phyloP scores from a whole-genome alignment of 2,113 vertebrate genomes.

The Oryzias curvinotus region DNA sequence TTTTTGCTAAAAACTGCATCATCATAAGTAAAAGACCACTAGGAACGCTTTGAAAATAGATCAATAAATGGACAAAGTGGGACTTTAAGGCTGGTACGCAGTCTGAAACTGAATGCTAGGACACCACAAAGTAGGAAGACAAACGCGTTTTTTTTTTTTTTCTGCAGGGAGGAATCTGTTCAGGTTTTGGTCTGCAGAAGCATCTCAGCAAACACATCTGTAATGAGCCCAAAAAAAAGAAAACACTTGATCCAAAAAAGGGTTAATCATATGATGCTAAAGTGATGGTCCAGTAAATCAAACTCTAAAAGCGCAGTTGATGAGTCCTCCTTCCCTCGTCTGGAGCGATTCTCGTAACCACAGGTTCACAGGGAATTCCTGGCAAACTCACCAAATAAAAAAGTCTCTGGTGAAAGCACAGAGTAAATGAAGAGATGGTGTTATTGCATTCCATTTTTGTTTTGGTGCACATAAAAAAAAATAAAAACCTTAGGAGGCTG shows the following conservation, averaged over 20 bases:
- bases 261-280: neutral
- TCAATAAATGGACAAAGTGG: slow-evolving; percentile 9
- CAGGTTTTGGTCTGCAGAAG: neutral
- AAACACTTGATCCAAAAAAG: slow-evolving; percentile 2
- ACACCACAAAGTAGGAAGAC: slow-evolving; percentile 23
- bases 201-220: neutral
- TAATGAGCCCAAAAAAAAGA: neutral
- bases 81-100: slow-evolving; percentile 8
- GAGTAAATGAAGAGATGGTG: slow-evolving; percentile 1
- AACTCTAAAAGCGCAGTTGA: neutral
- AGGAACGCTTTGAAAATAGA: too few species aligned
- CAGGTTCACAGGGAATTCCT: slow-evolving; percentile 5
- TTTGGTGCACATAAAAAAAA: neutral
- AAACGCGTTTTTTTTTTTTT: slow-evolving; percentile 15
- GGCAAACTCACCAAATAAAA: neutral
- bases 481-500: neutral
- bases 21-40: too few species aligned
- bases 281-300: slow-evolving; percentile 15
- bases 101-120: slow-evolving; percentile 15
- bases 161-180: neutral
- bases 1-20: too few species aligned
- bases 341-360: slow-evolving; percentile 3
- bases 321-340: neutral
- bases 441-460: neutral
- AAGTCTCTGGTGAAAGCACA: slow-evolving; percentile 41